A percentile compares a stretch with the other conserved stretches of the same genome.
Conservation (phyloP, 2,888 invertebrate species). For the Cybosia mesomella region DNA sequence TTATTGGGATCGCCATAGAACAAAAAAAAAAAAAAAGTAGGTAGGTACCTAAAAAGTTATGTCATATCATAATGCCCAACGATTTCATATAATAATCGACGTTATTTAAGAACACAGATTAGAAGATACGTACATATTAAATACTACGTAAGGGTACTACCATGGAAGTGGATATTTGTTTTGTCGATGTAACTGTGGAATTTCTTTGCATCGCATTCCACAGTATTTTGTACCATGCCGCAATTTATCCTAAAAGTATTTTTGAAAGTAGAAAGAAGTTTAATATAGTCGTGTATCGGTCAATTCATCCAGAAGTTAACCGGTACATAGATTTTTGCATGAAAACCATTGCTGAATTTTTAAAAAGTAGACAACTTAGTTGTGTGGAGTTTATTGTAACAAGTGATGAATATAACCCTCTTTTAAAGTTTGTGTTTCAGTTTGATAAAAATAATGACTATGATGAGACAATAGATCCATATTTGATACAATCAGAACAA, state of each 20-base stretch:
- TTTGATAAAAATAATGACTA: conserved; percentile 61
- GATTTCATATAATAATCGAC: no score
- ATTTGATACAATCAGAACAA: conserved; percentile 88
- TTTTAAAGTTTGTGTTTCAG: conserved; percentile 75
- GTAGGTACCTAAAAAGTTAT: no score
- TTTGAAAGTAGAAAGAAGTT: conserved; percentile 89
- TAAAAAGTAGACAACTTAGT: conserved; percentile 81
- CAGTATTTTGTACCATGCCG: conserved; percentile 86
- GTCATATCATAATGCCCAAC: no score
- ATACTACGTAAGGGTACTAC: not conserved
- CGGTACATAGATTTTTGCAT: conserved; percentile 87
- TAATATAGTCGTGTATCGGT: conserved; percentile 86
- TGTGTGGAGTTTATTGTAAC: conserved; percentile 84
- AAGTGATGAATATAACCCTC: conserved; percentile 60
- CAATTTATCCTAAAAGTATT: conserved; percentile 89
- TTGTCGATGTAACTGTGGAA: conserved; percentile 87
- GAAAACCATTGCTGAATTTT: conserved; percentile 80
- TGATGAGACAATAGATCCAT: conserved; percentile 84
- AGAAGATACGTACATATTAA: no score
- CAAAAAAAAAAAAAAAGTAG: no score
- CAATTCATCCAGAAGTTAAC: conserved; percentile 89
- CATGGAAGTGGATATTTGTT: conserved; percentile 76
- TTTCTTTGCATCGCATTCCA: conserved; percentile 90
- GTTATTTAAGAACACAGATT: no score
- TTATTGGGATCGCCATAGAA: no score